These are phyloP conservation scores for Speoplatyrhinus poulsoni DNA, from an alignment of 2,113 vertebrate species.

Conservation along the genomic window DNA sequence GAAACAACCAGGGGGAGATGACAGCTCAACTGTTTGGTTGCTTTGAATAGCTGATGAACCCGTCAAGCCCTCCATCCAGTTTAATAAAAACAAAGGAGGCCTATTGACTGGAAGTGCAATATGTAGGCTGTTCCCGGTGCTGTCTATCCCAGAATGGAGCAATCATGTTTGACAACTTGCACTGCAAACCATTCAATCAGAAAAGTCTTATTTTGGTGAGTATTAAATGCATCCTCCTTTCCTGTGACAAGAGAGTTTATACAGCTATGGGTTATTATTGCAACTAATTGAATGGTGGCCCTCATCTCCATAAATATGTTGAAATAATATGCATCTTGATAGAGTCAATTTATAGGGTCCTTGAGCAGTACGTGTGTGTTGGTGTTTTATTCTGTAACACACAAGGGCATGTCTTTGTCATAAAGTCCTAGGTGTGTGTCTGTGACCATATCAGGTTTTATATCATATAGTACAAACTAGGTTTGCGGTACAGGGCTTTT, in stretches of 20 bases:
- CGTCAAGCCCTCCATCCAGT: conserved; percentile 75
- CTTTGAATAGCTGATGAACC: conserved; percentile 84
- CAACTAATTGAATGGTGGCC: conserved; percentile 65
- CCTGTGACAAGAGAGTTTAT: conserved; percentile 72
- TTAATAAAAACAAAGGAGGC: conserved; percentile 83
- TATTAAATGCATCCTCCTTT: conserved; percentile 75
- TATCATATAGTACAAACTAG: conserved; percentile 16
- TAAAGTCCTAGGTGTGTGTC: conserved; percentile 5
- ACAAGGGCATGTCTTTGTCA: conserved; percentile 4
- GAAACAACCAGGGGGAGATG: conserved; percentile 65
- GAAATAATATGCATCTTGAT: conserved; percentile 54
- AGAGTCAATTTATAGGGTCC: conserved; percentile 14
- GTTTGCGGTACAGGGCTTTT: too few relatives aligned
- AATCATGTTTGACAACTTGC: conserved; percentile 80
- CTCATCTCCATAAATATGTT: conserved; percentile 69
- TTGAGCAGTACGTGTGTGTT: conserved; percentile 7
- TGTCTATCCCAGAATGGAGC: conserved; percentile 72
- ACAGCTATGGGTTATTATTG: conserved; percentile 70
- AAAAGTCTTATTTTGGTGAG: conserved; percentile 72
- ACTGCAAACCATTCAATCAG: conserved; percentile 78
- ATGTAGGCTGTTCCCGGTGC: conserved; percentile 71
- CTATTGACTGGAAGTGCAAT: conserved; percentile 83
- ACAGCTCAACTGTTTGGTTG: conserved; percentile 73
- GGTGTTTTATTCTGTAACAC: background rate
- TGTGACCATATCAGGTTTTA: conserved; percentile 15